Evolutionary conservation across 2,888 invertebrate species (phyloP).

Genomic region (Macaria notata): DNA sequence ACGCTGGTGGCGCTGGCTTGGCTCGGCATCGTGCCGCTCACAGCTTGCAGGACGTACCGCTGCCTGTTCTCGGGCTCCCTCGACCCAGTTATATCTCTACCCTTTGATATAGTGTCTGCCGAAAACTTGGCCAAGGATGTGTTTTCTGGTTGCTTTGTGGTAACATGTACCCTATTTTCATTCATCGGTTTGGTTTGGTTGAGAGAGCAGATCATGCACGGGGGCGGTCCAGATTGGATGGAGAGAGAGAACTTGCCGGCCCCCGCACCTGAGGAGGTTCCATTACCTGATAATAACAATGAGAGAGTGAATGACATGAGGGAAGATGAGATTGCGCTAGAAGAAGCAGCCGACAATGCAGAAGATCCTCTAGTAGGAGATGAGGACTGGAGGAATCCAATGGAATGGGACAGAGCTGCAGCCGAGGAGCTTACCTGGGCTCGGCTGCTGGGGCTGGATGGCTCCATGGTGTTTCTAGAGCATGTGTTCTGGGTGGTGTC

Average conservation of each 20-base stretch:
- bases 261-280: slow-evolving; percentile 73
- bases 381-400: slow-evolving; percentile 97
- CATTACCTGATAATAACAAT: slow-evolving; percentile 76
- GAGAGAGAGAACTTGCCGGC: slow-evolving; percentile 85
- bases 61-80: slow-evolving; percentile 95
- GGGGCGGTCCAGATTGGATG: slow-evolving; percentile 98
- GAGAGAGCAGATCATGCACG: slow-evolving; percentile 98
- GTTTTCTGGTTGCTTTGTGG: slow-evolving; percentile 97
- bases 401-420: slow-evolving; percentile 99
- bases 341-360: slow-evolving; percentile 63
- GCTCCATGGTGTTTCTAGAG: slow-evolving; percentile 97
- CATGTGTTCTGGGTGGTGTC: slow-evolving; percentile 99
- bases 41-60: slow-evolving; percentile 97
- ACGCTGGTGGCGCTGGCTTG: slow-evolving; percentile 98
- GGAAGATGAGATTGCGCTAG: slow-evolving; percentile 57
- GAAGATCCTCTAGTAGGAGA: slow-evolving; percentile 85
- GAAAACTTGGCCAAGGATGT: slow-evolving; percentile 97
- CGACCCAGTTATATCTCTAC: slow-evolving; percentile 92
- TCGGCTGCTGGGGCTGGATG: slow-evolving; percentile 96
- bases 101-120: slow-evolving; percentile 95
- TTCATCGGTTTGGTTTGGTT: slow-evolving; percentile 99
- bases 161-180: slow-evolving; percentile 96
- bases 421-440: slow-evolving; percentile 99
- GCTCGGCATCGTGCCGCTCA: slow-evolving; percentile 97
- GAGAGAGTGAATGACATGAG: slow-evolving; percentile 64